Evolutionary conservation across 2,888 invertebrate genomes (phyloP).

Genomic region (Drosophila lutescens): DNA sequence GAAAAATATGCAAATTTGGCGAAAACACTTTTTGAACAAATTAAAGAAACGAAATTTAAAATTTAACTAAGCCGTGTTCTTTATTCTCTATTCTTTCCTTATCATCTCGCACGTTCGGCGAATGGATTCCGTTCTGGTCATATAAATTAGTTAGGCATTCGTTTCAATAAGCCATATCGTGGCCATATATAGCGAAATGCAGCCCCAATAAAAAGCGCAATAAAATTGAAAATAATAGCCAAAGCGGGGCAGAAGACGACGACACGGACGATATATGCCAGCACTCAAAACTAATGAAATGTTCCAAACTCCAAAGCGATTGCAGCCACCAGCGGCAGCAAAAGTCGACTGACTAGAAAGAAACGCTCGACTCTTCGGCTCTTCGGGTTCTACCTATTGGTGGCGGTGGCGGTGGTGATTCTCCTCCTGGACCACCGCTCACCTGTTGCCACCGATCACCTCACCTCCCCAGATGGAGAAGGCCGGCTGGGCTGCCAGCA

Average conservation of each 20-base stretch:
- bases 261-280: conserved; percentile 72
- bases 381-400: neutral
- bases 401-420: neutral
- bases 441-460: conserved; percentile 25
- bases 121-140: conserved; percentile 33
- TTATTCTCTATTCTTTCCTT: neutral
- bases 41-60: conserved; percentile 47
- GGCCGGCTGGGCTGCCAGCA: conserved; percentile 46
- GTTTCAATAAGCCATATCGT: conserved; percentile 50
- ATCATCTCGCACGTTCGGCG: neutral
- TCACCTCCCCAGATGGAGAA: neutral
- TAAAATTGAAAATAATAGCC: conserved; percentile 79
- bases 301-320: conserved; percentile 73
- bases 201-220: conserved; percentile 76
- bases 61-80: conserved; percentile 22
- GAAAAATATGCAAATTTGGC: conserved; percentile 70
- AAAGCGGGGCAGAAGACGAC: conserved; percentile 52
- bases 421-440: neutral
- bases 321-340: conserved; percentile 49
- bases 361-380: conserved; percentile 9
- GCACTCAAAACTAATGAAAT: conserved; percentile 81
- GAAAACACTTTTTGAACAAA: conserved; percentile 65
- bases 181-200: conserved; percentile 57
- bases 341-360: conserved; percentile 54
- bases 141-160: conserved; percentile 53